Evolutionary conservation across 1,140 invertebrate species (phyloP).

Genomic region (Drosophila persimilis): DNA sequence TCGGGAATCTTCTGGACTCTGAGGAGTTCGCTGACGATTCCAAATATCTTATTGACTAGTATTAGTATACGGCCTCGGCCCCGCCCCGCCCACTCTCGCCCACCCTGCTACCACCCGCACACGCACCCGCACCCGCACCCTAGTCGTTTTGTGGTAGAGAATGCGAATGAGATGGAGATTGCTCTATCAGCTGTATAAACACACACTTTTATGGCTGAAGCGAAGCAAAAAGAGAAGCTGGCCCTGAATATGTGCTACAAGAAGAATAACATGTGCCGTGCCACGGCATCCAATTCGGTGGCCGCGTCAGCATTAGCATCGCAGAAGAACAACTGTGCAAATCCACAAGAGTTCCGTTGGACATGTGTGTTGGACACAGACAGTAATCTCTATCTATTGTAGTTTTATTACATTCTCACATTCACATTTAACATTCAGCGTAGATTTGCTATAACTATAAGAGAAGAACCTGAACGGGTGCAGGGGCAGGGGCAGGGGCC

Average conservation of each 20-base stretch:
- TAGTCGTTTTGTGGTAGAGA: constrained; percentile 7
- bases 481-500: background rate
- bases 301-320: no score
- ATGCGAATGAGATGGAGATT: background rate
- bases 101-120: no score
- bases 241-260: background rate
- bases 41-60: constrained; percentile 71
- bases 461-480: background rate
- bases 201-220: background rate
- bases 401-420: constrained; percentile 31
- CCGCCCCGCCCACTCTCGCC: background rate
- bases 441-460: constrained; percentile 11
- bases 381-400: constrained; percentile 31
- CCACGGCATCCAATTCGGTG: constrained; percentile 29
- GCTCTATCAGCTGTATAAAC: constrained; percentile 35
- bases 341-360: constrained; percentile 1
- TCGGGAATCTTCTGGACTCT: constrained; percentile 53
- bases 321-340: constrained; percentile 59
- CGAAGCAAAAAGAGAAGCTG: background rate
- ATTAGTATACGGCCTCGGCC: background rate
- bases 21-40: constrained; percentile 58
- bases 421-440: constrained; percentile 1
- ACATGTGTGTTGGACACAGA: background rate
- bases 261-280: constrained; percentile 4
- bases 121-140: background rate